Base-by-base conservation (phyloP, 2,797 vertebrate genomes). In the Epinephelus malabaricus region DNA sequence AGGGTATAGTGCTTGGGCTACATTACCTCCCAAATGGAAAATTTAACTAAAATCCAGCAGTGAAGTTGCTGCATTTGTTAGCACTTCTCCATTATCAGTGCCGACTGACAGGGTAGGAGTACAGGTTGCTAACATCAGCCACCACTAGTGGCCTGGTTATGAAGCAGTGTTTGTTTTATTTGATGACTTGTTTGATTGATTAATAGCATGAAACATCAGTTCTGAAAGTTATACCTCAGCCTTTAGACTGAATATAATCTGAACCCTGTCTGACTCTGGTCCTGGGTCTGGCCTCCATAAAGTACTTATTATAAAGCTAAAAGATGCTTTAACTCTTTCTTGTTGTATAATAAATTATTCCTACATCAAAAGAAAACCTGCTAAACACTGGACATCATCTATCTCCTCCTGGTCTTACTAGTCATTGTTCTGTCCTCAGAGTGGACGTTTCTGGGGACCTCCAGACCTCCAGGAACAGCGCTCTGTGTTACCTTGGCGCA, bases 401-500 rank as follows among this genome's bases (percentile, higher is more conserved):
- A 21, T 55, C 55, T 69, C 58, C 14, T 67, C 40, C 71, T 30
- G 53, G 23, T 65, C 47, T 70, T 38, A 56, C 25, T 38, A 5
- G 6, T 73, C 8, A 4, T 56, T 45, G 5, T 82, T 87, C 25
- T 84, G 56, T 50, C 79, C 59, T 82, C 86, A 94, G 91, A 76
- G 81, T 9, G 85, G 96, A 79, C 88, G 86, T 1, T 45, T 90
- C 82, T 89, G 96, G 86, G 78, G 96, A 86, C 34, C 73, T 62
- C 27, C 93, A 84, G 86, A 80, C 85, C 76, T 71, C 85, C 21
- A 90, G 94, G 82, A 86, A 77, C 69, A 90, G 92, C 4, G 82
- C 95, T 49, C 83, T 96, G 69, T 96, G 95, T 81, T 96, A 94
- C 89, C 90, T 95, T 40, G 89, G 92, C 6, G 73, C 96, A 86